Base-by-base conservation (phyloP, 1,140 invertebrate species). In the Diprion similis region DNA sequence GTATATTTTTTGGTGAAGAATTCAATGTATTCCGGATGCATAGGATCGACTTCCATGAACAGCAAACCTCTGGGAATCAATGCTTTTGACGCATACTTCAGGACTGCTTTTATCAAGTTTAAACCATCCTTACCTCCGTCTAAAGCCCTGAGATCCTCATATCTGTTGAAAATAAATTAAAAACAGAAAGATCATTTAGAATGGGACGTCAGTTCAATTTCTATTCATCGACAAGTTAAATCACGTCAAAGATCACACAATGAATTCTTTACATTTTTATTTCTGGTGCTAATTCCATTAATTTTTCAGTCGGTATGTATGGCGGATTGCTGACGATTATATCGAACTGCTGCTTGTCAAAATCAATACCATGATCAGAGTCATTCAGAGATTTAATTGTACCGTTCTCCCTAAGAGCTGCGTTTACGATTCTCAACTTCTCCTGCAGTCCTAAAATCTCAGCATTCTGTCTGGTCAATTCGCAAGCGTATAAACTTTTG, bases 261-360 rank as follows among this genome's bases (percentile, higher is more conserved):
- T 46, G 64, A 46, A 79, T 51, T 68, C 85, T 88, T 90, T 87
- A 92, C 91, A 91, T 80, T 80, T 88, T 86, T 67, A 92, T 90
- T 84, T 93, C 92, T 6, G 90, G 90, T 77, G 90, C 83, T 10
- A 93, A 77, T 66, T 83, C 82, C 46, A 85, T 78, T 71, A 93
- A 83, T 73, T 90, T 86, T 10, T 88, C 84, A 0, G 88, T 89
- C 19, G 90, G 88, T 11, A 93, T 86, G 79, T 93, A 93, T 0
- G 92, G 92, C 10, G 92, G 92, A 88, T 93, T 93, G 51, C 90
- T 91, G 59, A 93, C 88, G 19, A 93, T 90, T 37, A 92, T 78
- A 83, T 92, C 91, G 79, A 90, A 92, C 71, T 82, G 80, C 74
- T 81, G 74, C 8, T 83, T 75, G 46, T 88, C 79, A 7, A 88